Evolutionary conservation across 2,113 vertebrate genomes (phyloP).

Genomic region (Aix galericulata): DNA sequence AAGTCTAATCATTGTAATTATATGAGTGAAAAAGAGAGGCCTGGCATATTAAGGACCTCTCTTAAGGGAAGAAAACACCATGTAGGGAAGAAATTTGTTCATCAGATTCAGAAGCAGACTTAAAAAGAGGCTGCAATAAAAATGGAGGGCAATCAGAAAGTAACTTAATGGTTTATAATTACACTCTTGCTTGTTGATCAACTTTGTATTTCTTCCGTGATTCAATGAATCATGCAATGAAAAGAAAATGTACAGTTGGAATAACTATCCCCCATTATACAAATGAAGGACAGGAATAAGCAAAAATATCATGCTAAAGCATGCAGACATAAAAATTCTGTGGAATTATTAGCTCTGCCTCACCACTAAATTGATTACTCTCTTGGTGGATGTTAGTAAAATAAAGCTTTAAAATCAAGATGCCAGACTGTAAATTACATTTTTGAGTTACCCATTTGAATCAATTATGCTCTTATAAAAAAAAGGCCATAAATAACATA

Average conservation of each 20-base stretch:
- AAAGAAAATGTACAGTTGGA: slow-evolving; percentile 66
- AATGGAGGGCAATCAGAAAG: slow-evolving; percentile 54
- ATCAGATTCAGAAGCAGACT: slow-evolving; percentile 45
- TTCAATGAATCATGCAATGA: slow-evolving; percentile 58
- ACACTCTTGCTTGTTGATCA: slow-evolving; percentile 65
- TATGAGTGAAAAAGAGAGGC: slow-evolving; percentile 29
- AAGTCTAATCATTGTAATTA: slow-evolving; percentile 52
- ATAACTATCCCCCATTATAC: slow-evolving; percentile 64
- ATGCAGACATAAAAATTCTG: slow-evolving; percentile 61
- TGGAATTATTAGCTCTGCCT: slow-evolving; percentile 73
- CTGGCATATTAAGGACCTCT: slow-evolving; percentile 3
- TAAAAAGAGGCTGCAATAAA: slow-evolving; percentile 50
- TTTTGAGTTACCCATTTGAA: slow-evolving; percentile 68
- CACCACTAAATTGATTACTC: slow-evolving; percentile 72
- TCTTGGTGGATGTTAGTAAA: slow-evolving; percentile 73
- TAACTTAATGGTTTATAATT: slow-evolving; percentile 54
- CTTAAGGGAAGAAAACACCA: slow-evolving; percentile 40
- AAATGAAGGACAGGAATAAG: slow-evolving; percentile 63
- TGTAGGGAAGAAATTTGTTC: slow-evolving; percentile 60
- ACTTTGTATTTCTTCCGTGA: slow-evolving; percentile 70
- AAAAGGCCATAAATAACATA: slow-evolving; percentile 70
- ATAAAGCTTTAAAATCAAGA: slow-evolving; percentile 74
- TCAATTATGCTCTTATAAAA: slow-evolving; percentile 72
- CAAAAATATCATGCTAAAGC: slow-evolving; percentile 65
- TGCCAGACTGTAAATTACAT: slow-evolving; percentile 76